Percentiles rank a stretch among this genome's conserved stretches.
Evolutionary conservation across 2,888 invertebrate species (phyloP).

Genomic region (Synanthedon tipuliformis): DNA sequence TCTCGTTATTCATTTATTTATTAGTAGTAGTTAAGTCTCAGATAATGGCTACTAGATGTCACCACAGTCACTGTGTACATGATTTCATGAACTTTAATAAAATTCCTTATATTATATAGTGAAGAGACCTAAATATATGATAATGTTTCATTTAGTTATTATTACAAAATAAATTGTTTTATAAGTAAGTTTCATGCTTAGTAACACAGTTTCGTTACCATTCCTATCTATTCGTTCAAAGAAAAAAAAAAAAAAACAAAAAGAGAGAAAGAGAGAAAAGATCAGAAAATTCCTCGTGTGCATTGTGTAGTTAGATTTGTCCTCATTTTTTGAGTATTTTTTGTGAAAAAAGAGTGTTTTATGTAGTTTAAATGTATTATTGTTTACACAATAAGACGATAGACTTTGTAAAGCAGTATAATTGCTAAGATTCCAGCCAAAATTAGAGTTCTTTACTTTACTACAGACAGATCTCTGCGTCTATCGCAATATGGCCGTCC

Average conservation of each 20-base stretch:
- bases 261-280: constrained; percentile 7
- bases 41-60: too few species aligned
- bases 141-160: too few species aligned
- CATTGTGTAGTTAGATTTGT: constrained; percentile 45
- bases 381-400: neutral
- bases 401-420: constrained; percentile 9
- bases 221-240: too few species aligned
- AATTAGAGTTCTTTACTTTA: constrained; percentile 27
- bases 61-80: too few species aligned
- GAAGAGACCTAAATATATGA: too few species aligned
- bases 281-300: constrained; percentile 47
- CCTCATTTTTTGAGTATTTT: constrained; percentile 34
- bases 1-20: too few species aligned
- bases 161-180: too few species aligned
- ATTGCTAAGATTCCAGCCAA: constrained; percentile 25
- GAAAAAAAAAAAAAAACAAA: neutral
- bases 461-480: constrained; percentile 50
- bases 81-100: too few species aligned
- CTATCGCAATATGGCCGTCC: constrained; percentile 71
- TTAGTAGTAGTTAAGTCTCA: too few species aligned
- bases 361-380: constrained; percentile 16
- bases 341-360: constrained; percentile 30
- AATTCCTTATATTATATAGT: too few species aligned
- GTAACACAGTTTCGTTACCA: too few species aligned
- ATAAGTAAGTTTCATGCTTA: too few species aligned